These are phyloP conservation scores for Spheniscus humboldti DNA, from an alignment of 2,797 vertebrate species.

Conservation along the genomic window DNA sequence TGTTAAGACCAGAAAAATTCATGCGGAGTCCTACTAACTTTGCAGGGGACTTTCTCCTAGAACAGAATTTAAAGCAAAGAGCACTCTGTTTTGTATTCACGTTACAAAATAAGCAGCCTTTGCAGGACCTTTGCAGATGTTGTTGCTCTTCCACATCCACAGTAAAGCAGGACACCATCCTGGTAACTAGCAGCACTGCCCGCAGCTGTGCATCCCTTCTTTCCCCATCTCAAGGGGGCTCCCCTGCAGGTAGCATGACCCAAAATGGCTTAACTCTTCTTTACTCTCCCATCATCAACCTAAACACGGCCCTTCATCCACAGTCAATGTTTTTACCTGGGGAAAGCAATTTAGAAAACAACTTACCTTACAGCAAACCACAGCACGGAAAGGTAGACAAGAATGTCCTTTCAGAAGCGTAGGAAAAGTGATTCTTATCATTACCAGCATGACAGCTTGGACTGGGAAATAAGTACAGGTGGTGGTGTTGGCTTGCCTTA, in stretches of 20 bases:
- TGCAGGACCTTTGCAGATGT: background rate
- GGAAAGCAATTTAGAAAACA: background rate
- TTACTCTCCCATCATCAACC: background rate
- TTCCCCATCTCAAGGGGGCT: background rate
- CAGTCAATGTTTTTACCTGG: background rate
- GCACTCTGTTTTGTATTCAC: background rate
- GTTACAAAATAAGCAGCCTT: background rate
- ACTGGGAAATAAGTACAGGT: background rate
- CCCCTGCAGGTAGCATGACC: accelerated
- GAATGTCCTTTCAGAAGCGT: background rate
- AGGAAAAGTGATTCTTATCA: background rate
- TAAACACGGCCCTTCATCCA: background rate
- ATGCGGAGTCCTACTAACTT: background rate
- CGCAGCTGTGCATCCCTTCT: background rate
- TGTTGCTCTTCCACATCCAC: background rate
- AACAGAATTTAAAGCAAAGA: background rate
- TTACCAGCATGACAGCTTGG: background rate
- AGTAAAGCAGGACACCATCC: background rate
- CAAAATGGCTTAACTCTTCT: background rate
- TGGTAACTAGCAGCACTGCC: background rate
- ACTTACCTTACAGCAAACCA: background rate
- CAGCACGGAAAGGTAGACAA: background rate
- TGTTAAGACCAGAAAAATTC: background rate
- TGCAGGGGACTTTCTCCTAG: background rate
- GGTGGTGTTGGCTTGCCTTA: background rate